Evolutionary conservation across 2,113 vertebrate species (phyloP), one percentile per base, ranked within the genome.

Genomic region (Tyrannus savana): DNA sequence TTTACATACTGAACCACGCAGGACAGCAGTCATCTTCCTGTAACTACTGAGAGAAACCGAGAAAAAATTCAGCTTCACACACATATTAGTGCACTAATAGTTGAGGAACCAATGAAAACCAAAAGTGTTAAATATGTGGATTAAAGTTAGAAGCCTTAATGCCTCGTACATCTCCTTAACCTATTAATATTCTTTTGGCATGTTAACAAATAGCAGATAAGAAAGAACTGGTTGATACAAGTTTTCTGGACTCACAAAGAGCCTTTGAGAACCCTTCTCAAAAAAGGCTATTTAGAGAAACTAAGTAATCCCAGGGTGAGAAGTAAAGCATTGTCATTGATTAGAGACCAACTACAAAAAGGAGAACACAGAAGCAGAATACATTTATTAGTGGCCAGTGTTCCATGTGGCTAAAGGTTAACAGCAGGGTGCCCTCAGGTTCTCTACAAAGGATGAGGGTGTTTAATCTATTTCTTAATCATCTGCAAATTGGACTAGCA

Each of bases 381-480:
- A 17, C 33, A 33, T 58, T 91, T 94, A 87, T 90, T 76, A 92
- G 60, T 39, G 63, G 60, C 74, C 93, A n/a, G 42, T 89, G 49
- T 30, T 90, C 49, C 58, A 10, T 24, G 52, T 19, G n/a, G 47
- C 59, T 92, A 68, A 77, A 91, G 68, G 55, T 88, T 89, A 96
- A 84, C 60, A 75, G 42, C 58, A 71, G 39, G 25, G 41, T 76
- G 23, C 13, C 18, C 58, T n/a, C 31, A 66, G 25, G 35, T 77
- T 74, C 73, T 71, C 59, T 52, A 47, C 33, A 82, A 59, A 37
- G 27, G 27, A 46, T 49, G 9, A 47, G 28, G 64, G 28, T 14
- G 25, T 68, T 94, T 89, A 66, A 90, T 85, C 69, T 93, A 33
- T 66, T 68, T 95, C 73, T 94, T 92, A 86, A 88, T 73, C 24